Evolutionary conservation across 2,888 invertebrate genomes (phyloP).

Genomic region (Acrobeloides nanus): DNA sequence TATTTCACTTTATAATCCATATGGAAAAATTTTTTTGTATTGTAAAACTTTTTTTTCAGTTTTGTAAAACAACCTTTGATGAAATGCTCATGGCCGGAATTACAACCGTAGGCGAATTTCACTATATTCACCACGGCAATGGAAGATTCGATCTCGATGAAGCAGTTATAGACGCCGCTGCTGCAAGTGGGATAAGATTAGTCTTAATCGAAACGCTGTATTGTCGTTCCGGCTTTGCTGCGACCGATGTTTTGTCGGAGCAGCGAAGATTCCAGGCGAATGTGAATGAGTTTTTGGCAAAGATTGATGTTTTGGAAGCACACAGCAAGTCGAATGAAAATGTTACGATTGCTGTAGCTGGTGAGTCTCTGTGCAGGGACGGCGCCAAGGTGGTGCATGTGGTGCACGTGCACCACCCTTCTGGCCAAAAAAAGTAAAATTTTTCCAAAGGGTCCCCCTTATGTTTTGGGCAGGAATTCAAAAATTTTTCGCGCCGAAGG

Average conservation of each 20-base stretch:
- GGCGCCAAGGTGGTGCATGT: no score
- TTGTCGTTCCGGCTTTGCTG: slow-evolving; percentile 40
- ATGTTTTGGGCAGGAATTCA: no score
- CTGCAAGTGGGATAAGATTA: slow-evolving; percentile 44
- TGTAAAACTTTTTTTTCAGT: slow-evolving; percentile 21
- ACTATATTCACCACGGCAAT: slow-evolving; percentile 49
- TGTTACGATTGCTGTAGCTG: slow-evolving; percentile 29
- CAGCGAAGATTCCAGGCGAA: slow-evolving; percentile 35
- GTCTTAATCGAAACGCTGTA: slow-evolving; percentile 47
- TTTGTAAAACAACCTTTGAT: slow-evolving; percentile 39
- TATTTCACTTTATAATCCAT: no score
- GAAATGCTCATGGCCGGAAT: slow-evolving; percentile 51
- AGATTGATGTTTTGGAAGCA: slow-evolving; percentile 13
- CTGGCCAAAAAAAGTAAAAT: no score
- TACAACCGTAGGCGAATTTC: slow-evolving; percentile 52
- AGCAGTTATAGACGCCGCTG: slow-evolving; percentile 44
- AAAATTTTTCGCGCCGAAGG: no score
- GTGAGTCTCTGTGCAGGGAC: no score
- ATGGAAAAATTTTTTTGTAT: background rate
- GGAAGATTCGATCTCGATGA: slow-evolving; percentile 34
- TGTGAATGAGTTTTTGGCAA: slow-evolving; percentile 32
- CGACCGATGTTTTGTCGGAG: slow-evolving; percentile 10
- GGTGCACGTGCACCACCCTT: no score
- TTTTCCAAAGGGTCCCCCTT: no score
- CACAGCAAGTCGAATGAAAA: slow-evolving; percentile 6